These are phyloP conservation scores for Sphaerophoria taeniata DNA, from an alignment of 2,888 invertebrate genomes.

Conservation along the genomic window DNA sequence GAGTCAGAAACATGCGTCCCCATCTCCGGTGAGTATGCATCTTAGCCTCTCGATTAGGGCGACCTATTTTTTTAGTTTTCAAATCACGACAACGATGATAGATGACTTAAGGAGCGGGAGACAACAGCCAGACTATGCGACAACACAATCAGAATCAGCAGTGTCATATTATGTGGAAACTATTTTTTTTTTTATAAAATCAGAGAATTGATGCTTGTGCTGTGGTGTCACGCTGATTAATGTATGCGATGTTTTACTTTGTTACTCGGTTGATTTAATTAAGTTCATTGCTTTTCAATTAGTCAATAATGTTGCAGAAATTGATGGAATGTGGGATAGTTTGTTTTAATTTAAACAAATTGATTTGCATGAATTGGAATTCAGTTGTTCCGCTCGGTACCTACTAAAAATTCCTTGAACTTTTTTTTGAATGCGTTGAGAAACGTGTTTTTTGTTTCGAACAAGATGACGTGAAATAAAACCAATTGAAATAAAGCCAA, in stretches of 20 bases:
- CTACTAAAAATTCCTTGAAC: too few species aligned
- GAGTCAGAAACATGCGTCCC: not conserved
- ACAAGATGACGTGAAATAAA: too few species aligned
- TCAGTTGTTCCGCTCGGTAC: too few species aligned
- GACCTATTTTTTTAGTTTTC: slow-evolving; percentile 63
- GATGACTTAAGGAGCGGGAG: slow-evolving; percentile 56
- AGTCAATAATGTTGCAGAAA: slow-evolving; percentile 13
- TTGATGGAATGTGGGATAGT: slow-evolving; percentile 16
- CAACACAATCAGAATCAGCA: slow-evolving; percentile 13
- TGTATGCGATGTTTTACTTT: slow-evolving; percentile 27
- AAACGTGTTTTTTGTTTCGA: too few species aligned
- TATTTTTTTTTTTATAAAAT: slow-evolving; percentile 36
- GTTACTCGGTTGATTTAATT: slow-evolving; percentile 57
- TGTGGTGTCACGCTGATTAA: slow-evolving; percentile 40
- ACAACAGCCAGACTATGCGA: slow-evolving; percentile 41
- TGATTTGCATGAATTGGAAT: not conserved
- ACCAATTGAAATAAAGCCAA: too few species aligned
- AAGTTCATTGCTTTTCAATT: slow-evolving; percentile 60
- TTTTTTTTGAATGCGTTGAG: too few species aligned
- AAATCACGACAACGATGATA: slow-evolving; percentile 59
- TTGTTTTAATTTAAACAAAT: not conserved
- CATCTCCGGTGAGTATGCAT: not conserved
- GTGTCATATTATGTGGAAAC: slow-evolving; percentile 32
- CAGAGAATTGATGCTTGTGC: slow-evolving; percentile 1
- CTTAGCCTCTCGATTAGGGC: slow-evolving; percentile 21